Evolutionary conservation across 2,113 vertebrate species (phyloP), one percentile per base, ranked within the genome.

Genomic region (Labrus mixtus): DNA sequence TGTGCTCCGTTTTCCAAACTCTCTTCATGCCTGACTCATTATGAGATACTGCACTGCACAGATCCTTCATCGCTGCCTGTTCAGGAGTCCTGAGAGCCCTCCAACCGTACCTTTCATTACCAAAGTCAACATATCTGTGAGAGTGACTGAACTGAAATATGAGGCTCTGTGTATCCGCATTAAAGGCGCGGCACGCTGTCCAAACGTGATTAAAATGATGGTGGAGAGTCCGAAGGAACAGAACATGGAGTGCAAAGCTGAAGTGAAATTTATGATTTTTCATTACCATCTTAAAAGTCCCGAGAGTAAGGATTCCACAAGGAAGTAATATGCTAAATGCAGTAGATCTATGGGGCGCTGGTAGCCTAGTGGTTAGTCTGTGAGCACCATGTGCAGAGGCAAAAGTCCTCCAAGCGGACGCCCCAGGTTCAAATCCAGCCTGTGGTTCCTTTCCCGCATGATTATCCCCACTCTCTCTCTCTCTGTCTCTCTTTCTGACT

Each of bases 121-220:
- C 46, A 71, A 78, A 83, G 79, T 84, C 83, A 78, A 89, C 75
- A 81, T 58, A 57, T 76, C 81, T 68, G 57, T 9, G 57, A 79
- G 37, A 68, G 80, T 78, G 82, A 79, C 77, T 66, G 57, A 62
- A 84, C 9, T 78, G 65, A 73, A 88, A 82, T 63, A 76, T 76
- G 56, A 84, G 68, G 57, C 8, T 70, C 45, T 41, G 45, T 65
- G 36, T 25, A 19, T 71, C 70, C 69, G 66, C 68, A 76, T 58
- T 54, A 36, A 36, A 51, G 15, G 46, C 25, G 8, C 20, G 1
- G 54, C 58, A 57, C 46, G 10, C 65, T 48, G 20, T 60, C 50
- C 46, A 45, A 51, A 73, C 15, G 1, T 59, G 19, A 83, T 45
- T 46, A 22, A 55, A 76, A 65, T 36, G 10, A 54, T 17, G 16